A percentile compares a stretch with the other conserved stretches of the same genome.
These are phyloP conservation scores for Hemicrepidius hirtus DNA, from an alignment of 2,888 invertebrate genomes.

Conservation along the genomic window DNA sequence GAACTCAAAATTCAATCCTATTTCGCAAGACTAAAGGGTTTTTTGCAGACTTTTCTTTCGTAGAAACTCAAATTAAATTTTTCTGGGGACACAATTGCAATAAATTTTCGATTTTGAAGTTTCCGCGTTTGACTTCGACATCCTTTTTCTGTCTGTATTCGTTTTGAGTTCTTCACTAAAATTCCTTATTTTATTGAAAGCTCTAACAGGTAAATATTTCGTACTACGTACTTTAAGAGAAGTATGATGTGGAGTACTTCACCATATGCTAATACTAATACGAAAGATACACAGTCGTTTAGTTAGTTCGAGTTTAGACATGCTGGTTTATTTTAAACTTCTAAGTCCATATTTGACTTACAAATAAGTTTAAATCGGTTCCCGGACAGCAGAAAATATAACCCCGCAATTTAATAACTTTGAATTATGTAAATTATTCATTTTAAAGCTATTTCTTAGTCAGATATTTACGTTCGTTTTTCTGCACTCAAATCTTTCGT, in stretches of 20 bases:
- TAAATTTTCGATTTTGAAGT: not conserved
- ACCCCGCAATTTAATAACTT: constrained; percentile 40
- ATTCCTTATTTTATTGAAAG: not conserved
- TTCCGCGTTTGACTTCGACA: not conserved
- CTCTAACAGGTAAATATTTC: constrained; percentile 11
- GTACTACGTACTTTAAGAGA: not conserved
- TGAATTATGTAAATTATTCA: constrained; percentile 40
- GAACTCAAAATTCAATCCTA: constrained; percentile 48
- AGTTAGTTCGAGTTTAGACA: constrained; percentile 38
- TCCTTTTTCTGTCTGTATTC: not conserved
- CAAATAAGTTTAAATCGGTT: constrained; percentile 49
- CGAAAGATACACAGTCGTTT: constrained; percentile 43
- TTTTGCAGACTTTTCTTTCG: constrained; percentile 19
- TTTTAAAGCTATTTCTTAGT: constrained; percentile 39
- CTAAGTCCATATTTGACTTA: constrained; percentile 45
- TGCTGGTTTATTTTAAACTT: constrained; percentile 43
- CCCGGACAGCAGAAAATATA: constrained; percentile 43
- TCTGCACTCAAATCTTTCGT: not conserved
- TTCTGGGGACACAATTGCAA: not conserved
- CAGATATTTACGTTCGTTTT: constrained; percentile 33
- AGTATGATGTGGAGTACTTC: constrained; percentile 11
- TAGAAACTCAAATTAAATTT: constrained; percentile 39
- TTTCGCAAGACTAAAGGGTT: constrained; percentile 4
- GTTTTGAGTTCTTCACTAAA: constrained; percentile 1
- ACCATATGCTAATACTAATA: constrained; percentile 38